A percentile compares a stretch with the other conserved stretches of the same genome.
These are phyloP conservation scores for Serrognathus titanus DNA, from an alignment of 2,888 invertebrate species.

Conservation along the genomic window DNA sequence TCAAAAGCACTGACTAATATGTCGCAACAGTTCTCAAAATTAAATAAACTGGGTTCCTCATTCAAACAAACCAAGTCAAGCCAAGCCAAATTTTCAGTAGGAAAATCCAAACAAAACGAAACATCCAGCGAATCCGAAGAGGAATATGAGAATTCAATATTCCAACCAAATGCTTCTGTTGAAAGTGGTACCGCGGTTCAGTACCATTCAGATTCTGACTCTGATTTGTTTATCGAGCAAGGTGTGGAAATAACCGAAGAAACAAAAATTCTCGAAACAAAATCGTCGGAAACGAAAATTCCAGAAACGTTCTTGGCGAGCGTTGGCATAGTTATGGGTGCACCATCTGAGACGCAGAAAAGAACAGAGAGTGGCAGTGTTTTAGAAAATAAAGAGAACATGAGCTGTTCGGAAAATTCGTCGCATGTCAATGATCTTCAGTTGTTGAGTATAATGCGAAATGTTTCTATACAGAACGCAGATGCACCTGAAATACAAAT, in stretches of 20 bases:
- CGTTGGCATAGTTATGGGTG: conserved; percentile 62
- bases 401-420: conserved; percentile 40
- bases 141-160: conserved; percentile 62
- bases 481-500: conserved; percentile 44
- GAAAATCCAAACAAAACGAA: conserved; percentile 48
- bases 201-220: conserved; percentile 10
- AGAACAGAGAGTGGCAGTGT: conserved; percentile 24
- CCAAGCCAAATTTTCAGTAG: conserved; percentile 52
- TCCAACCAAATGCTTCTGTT: conserved; percentile 40
- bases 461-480: conserved; percentile 39
- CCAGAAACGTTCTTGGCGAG: conserved; percentile 60
- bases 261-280: conserved; percentile 19
- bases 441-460: conserved; percentile 46
- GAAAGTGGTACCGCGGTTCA: conserved; percentile 30
- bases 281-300: conserved; percentile 31
- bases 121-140: conserved; percentile 60
- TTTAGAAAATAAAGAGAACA: conserved; percentile 49
- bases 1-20: conserved; percentile 83
- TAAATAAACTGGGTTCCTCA: conserved; percentile 69
- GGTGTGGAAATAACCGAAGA: conserved; percentile 41
- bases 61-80: conserved; percentile 57
- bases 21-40: conserved; percentile 81
- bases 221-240: conserved; percentile 28
- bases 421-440: conserved; percentile 46
- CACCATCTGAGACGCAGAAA: conserved; percentile 21